These are phyloP conservation scores for Odontamblyopus rebecca DNA, from an alignment of 2,797 vertebrate genomes.

Conservation along the genomic window DNA sequence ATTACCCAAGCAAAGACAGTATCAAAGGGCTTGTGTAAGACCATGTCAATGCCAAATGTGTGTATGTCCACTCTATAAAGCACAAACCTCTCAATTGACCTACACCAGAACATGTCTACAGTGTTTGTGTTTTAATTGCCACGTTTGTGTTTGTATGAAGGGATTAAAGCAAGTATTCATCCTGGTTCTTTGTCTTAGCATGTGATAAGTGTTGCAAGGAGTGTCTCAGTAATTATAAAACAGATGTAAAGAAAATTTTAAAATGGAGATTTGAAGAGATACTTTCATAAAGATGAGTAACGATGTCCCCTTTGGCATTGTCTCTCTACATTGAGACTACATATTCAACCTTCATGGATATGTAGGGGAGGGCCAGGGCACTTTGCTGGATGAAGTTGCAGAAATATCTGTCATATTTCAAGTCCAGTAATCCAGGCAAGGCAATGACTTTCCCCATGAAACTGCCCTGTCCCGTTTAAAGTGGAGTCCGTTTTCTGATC, in stretches of 20 bases:
- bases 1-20: conserved; percentile 39
- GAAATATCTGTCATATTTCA: conserved; percentile 34
- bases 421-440: conserved; percentile 53
- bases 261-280: conserved; percentile 40
- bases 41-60: conserved; percentile 24
- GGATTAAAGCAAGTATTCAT: conserved; percentile 44
- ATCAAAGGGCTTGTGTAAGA: conserved; percentile 26
- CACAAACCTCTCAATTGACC: conserved; percentile 42
- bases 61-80: conserved; percentile 18
- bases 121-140: conserved; percentile 21
- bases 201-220: conserved; percentile 17
- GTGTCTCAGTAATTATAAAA: conserved; percentile 4
- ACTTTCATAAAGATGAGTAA: conserved; percentile 34
- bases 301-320: conserved; percentile 62
- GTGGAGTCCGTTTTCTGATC: conserved; percentile 24
- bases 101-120: conserved; percentile 24
- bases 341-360: conserved; percentile 33
- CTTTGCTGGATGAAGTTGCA: conserved; percentile 37
- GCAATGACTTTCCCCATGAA: conserved; percentile 47
- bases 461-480: conserved; percentile 20
- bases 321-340: conserved; percentile 38
- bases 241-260: conserved; percentile 12
- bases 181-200: conserved; percentile 28
- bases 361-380: conserved; percentile 44
- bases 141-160: conserved; percentile 23